phyloP scores from a whole-genome alignment of 2,113 vertebrate genomes.

The Ptilonorhynchus violaceus region DNA sequence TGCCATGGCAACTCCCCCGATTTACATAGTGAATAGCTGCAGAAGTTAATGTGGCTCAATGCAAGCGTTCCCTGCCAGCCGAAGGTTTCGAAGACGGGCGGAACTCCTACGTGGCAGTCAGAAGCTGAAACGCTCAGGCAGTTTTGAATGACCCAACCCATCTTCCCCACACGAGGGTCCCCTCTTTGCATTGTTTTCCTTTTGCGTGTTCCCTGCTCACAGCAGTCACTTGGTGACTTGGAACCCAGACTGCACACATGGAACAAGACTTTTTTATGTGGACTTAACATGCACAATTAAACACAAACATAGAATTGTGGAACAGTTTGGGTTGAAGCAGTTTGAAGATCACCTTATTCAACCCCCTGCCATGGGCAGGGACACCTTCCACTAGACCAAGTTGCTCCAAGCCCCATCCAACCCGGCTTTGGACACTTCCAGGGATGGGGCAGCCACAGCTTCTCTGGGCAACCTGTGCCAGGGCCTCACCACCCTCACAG shows the following conservation, averaged over 20 bases:
- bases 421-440: neutral
- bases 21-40: neutral
- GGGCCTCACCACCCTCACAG: rapidly evolving
- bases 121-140: neutral
- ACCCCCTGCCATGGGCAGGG: neutral
- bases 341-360: neutral
- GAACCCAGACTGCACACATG: neutral
- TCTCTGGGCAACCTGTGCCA: neutral
- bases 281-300: neutral
- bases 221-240: neutral
- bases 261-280: neutral
- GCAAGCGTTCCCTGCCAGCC: neutral
- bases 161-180: neutral
- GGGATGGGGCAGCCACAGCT: neutral
- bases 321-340: neutral
- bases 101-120: neutral
- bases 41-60: neutral
- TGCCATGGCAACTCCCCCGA: neutral
- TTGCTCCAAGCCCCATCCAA: rapidly evolving
- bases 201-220: neutral
- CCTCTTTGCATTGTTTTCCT: too few relatives aligned
- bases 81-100: neutral
- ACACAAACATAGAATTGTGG: neutral
- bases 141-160: neutral
- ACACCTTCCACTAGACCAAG: rapidly evolving